Base-by-base conservation (phyloP, 2,113 vertebrate species). In the Chelonoidis abingdonii region DNA sequence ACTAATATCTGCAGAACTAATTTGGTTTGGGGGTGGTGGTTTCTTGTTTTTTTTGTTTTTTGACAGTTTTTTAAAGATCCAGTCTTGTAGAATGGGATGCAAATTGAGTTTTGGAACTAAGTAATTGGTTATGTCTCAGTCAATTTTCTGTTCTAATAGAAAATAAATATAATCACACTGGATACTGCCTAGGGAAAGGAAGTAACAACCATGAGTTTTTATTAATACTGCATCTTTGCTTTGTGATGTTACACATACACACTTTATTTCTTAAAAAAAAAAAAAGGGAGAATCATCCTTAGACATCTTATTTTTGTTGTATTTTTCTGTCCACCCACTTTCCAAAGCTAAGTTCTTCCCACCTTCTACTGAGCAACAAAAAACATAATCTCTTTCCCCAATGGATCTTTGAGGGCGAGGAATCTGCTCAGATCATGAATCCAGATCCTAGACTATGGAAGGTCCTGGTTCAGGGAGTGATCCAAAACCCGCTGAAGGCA, bases 31-130 rank as follows among this genome's bases (percentile, higher is more conserved):
- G 91, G 50, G 35, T 44, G 44, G 44, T 44, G 6, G 6, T 44
- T 44, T 44, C 44, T 44, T 44, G 6, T 44, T 44, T 44, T 44
- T 44, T 41, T 3, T 10, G 24, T 25, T 2, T 27, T 76, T 44
- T 44, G 62, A 57, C 35, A 86, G 59, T 88, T 97, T 95, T 96
- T 93, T 62, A 95, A 96, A 94, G 89, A 72, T 5, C 31, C 76
- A 13, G 16, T 88, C 5, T 94, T 94, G 19, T 87, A 84, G 44
- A 90, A 88, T 50, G 25, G 52, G 57, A 92, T 22, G 44, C 87
- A 87, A 92, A 94, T 47, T 95, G n/a, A 54, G 17, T 90, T 91
- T 96, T 44, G 10, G 35, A 90, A 84, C 22, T 1, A 92, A 92
- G 19, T 80, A 57, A 86, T 24, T 90, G 10, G 8, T 65, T 84